phyloP scores from a whole-genome alignment of 2,888 invertebrate species.

The Cephonodes hylas region DNA sequence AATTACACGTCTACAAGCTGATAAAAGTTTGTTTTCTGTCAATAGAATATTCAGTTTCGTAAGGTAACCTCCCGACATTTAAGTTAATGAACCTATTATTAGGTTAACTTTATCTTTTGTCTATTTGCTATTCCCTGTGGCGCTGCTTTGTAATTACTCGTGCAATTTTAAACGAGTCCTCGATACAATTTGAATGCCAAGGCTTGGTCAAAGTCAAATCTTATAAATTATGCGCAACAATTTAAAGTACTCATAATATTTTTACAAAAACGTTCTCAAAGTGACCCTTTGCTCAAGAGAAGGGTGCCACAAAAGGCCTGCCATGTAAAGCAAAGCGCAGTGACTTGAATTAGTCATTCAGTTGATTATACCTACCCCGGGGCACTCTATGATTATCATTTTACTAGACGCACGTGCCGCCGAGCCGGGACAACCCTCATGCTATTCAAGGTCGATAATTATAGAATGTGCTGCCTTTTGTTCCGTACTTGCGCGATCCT shows the following conservation, averaged over 20 bases:
- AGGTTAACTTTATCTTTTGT: conserved; percentile 36
- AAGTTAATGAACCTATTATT: conserved; percentile 42
- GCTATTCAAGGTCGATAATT: conserved; percentile 74
- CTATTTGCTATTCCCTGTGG: conserved; percentile 34
- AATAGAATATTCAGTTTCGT: conserved; percentile 23
- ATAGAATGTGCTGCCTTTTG: conserved; percentile 56
- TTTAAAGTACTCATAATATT: conserved; percentile 52
- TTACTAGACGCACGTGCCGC: conserved; percentile 72
- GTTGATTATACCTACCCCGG: conserved; percentile 72
- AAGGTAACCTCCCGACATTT: conserved; percentile 42
- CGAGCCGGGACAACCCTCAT: conserved; percentile 59
- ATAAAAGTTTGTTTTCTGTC: background rate
- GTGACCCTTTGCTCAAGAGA: conserved; percentile 50
- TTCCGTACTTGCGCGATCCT: conserved; percentile 42
- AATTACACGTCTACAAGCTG: background rate
- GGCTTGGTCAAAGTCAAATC: conserved; percentile 14
- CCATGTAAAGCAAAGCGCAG: conserved; percentile 66
- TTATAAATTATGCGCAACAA: conserved; percentile 16
- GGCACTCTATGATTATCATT: conserved; percentile 79
- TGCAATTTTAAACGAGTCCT: conserved; percentile 26
- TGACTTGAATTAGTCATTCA: conserved; percentile 79
- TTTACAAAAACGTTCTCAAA: conserved; percentile 54
- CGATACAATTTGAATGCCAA: conserved; percentile 27
- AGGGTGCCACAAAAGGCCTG: conserved; percentile 68
- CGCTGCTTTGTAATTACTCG: conserved; percentile 19